These are phyloP conservation scores for Balanococcus diminutus DNA, from an alignment of 2,888 invertebrate genomes.

Conservation along the genomic window DNA sequence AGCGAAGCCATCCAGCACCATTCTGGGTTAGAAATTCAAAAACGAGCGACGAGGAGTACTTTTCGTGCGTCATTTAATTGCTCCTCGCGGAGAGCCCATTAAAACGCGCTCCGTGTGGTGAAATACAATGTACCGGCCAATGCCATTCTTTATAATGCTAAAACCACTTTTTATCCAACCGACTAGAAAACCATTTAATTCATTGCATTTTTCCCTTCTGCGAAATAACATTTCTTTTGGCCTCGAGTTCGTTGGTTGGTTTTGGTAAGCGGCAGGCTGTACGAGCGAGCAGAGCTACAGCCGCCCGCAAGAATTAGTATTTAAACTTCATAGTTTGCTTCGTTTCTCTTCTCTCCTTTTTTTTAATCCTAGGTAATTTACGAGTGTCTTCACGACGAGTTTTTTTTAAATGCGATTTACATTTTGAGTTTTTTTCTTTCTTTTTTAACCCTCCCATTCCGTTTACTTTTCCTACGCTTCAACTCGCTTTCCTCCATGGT, in stretches of 20 bases:
- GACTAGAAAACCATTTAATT: slow-evolving; percentile 54
- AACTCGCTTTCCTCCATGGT: not conserved
- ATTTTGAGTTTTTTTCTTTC: slow-evolving; percentile 33
- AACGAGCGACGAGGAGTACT: not conserved
- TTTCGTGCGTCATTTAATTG: slow-evolving; percentile 49
- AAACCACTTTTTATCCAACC: slow-evolving; percentile 53
- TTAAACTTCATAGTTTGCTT: slow-evolving; percentile 52
- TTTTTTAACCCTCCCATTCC: not conserved
- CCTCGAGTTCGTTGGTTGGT: not conserved
- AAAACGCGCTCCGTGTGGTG: slow-evolving; percentile 44
- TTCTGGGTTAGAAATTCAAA: too few relatives aligned
- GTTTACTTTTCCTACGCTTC: too few relatives aligned
- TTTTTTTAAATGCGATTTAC: slow-evolving; percentile 49
- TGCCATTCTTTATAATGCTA: slow-evolving; percentile 47
- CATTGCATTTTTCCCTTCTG: slow-evolving; percentile 53
- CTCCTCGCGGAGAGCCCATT: slow-evolving; percentile 49
- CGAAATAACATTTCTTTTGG: slow-evolving; percentile 46
- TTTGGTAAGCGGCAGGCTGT: not conserved
- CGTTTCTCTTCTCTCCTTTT: not conserved
- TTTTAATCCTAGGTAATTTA: slow-evolving; percentile 53
- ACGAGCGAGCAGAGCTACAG: not conserved
- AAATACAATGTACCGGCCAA: slow-evolving; percentile 38
- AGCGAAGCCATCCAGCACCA: not conserved
- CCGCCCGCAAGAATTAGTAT: slow-evolving; percentile 49
- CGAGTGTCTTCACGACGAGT: slow-evolving; percentile 46